A percentile compares a stretch with the other conserved stretches of the same genome.
Evolutionary conservation across 1,140 invertebrate species (phyloP).

Genomic region (Sitobion miscanthi): DNA sequence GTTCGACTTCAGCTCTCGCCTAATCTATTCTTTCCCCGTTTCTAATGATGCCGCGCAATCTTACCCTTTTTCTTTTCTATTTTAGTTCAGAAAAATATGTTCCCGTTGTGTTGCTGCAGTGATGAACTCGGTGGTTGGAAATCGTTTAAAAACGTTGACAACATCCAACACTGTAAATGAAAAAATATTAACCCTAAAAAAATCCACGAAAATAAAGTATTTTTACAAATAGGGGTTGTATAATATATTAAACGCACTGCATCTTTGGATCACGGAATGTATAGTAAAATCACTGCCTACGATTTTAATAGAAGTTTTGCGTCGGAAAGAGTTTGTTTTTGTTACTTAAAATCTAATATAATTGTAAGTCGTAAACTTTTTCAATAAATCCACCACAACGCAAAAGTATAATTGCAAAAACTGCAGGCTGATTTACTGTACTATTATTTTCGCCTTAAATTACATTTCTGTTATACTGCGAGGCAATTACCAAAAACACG

Average conservation of each 20-base stretch:
- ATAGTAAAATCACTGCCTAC: background rate
- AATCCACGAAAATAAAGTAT: background rate
- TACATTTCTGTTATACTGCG: background rate
- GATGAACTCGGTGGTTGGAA: background rate
- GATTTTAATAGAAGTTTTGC: background rate
- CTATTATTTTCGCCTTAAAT: conserved; percentile 36
- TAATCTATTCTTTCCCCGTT: conserved; percentile 21
- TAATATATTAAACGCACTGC: background rate
- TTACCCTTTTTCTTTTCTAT: background rate
- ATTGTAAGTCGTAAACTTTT: conserved; percentile 16
- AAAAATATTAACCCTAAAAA: background rate
- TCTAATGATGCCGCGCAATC: conserved; percentile 2
- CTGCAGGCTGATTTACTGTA: background rate
- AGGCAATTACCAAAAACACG: conserved; percentile 27
- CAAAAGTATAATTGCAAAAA: conserved; percentile 35
- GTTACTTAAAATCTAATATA: background rate
- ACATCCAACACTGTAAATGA: background rate
- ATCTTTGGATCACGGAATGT: background rate
- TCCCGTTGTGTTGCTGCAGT: background rate
- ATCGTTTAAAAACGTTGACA: conserved; percentile 4
- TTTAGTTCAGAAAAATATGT: background rate
- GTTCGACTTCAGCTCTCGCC: conserved; percentile 8
- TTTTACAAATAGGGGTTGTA: background rate
- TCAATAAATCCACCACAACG: conserved; percentile 29
- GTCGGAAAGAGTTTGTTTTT: conserved; percentile 2